Base-by-base conservation (phyloP, 2,797 vertebrate genomes). In the Protosalanx chinensis region DNA sequence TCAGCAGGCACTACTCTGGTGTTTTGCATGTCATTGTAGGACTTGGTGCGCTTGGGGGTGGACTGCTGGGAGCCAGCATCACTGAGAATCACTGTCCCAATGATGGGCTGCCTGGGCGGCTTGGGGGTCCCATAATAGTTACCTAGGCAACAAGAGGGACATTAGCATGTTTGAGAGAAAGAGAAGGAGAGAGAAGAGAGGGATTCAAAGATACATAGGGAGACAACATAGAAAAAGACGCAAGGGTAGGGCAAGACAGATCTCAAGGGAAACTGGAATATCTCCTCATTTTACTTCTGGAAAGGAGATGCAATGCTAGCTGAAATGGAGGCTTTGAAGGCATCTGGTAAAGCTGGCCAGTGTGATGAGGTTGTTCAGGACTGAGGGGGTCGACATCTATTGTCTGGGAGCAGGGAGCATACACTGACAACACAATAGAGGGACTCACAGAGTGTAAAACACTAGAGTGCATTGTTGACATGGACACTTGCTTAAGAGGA, bases 41-140 rank as follows among this genome's bases (percentile, higher is more conserved):
- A 98, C 91, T 98, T 97, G 84, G 95, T 96, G 90, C 96, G 93
- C 90, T 96, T 97, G 76, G 96, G 96, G 79, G 95, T 95, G 33
- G 94, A 94, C 91, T 95, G 96, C 91, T 93, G 95, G 84, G 94
- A 96, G 92, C 93, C 92, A 92, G 93, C 95, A 98, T 98, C 93
- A 87, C 94, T 91, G 83, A 94, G 93, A 93, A 93, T 98, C 94
- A 98, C 93, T 96, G 96, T 96, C 95, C 96, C 96, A 90, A 93
- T 92, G 94, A 93, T 88, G 91, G 96, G 94, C 90, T 98, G 96
- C 93, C 92, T 95, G 74, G 95, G 96, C 88, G 96, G 97, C 91
- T 98, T 98, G 91, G 96, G 96, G 76, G 97, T 99, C 94, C 98
- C 98, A 97, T 99, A 98, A 94, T 98, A 99, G 96, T 98, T 98